Conservation (phyloP, 2,113 vertebrate species). For the Columbina picui region DNA sequence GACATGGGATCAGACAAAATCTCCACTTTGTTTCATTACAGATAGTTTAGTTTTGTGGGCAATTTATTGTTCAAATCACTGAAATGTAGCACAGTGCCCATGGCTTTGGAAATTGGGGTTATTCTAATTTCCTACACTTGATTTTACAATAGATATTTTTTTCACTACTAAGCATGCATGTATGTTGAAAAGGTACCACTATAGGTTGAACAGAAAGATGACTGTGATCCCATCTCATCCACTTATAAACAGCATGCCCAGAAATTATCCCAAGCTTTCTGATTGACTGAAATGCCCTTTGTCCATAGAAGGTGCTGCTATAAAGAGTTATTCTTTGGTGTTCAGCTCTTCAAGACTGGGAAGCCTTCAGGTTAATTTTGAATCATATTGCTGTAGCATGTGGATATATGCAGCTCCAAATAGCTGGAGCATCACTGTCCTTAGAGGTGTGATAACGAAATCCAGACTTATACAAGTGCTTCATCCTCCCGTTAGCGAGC, state of each 20-base stretch:
- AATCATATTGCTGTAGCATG: neutral
- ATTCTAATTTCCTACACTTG: neutral
- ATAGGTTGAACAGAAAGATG: neutral
- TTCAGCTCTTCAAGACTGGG: neutral
- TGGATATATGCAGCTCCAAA: neutral
- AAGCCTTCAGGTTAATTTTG: neutral
- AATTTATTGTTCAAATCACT: neutral
- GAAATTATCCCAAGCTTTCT: neutral
- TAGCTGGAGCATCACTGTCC: rapidly evolving
- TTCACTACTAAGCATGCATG: neutral
- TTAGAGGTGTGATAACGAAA: neutral
- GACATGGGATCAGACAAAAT: neutral
- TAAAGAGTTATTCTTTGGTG: neutral
- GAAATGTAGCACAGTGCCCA: neutral
- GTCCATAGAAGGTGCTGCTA: neutral
- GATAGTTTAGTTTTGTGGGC: neutral
- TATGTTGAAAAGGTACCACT: neutral
- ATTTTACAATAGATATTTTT: neutral
- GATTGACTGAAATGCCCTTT: neutral
- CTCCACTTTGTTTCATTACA: neutral
- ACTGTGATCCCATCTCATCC: neutral
- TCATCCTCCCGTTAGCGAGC: neutral
- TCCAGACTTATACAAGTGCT: neutral
- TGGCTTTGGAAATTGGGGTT: neutral
- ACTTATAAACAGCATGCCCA: neutral